Percentiles rank a stretch among this genome's conserved stretches.
phyloP scores from a whole-genome alignment of 2,113 vertebrate genomes.

The Potamarius usumacintae region DNA sequence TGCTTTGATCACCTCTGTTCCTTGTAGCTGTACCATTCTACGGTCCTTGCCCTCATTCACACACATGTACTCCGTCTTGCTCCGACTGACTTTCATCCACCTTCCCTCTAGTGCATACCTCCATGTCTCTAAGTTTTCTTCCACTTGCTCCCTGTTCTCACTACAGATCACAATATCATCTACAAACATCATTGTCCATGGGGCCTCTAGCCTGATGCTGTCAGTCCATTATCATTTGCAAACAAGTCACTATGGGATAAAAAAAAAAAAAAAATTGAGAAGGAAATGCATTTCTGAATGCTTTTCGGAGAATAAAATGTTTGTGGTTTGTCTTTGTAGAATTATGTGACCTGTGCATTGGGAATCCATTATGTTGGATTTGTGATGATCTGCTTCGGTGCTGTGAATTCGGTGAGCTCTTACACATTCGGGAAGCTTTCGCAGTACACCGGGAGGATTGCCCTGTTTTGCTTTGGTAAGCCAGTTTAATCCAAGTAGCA shows the following conservation, averaged over 20 bases:
- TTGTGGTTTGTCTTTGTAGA: slow-evolving; percentile 65
- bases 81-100: no score
- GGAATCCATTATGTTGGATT: slow-evolving; percentile 88
- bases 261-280: background rate
- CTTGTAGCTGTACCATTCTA: no score
- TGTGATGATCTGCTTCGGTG: slow-evolving; percentile 90
- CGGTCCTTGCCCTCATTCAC: no score
- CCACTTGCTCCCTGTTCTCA: no score
- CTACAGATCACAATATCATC: no score
- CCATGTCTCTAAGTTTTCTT: no score
- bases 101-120: no score
- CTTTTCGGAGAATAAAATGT: background rate
- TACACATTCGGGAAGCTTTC: slow-evolving; percentile 81
- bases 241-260: background rate
- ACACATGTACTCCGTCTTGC: no score
- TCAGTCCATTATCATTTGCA: background rate
- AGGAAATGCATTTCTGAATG: background rate
- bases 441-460: slow-evolving; percentile 75
- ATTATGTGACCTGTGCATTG: slow-evolving; percentile 86
- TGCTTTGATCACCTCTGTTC: no score
- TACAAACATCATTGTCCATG: no score
- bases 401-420: slow-evolving; percentile 81
- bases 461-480: slow-evolving; percentile 84
- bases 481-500: background rate
- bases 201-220: no score